Evolutionary conservation across 2,113 vertebrate genomes (phyloP), one percentile per base, ranked within the genome.

Genomic region (Smithornis capensis): DNA sequence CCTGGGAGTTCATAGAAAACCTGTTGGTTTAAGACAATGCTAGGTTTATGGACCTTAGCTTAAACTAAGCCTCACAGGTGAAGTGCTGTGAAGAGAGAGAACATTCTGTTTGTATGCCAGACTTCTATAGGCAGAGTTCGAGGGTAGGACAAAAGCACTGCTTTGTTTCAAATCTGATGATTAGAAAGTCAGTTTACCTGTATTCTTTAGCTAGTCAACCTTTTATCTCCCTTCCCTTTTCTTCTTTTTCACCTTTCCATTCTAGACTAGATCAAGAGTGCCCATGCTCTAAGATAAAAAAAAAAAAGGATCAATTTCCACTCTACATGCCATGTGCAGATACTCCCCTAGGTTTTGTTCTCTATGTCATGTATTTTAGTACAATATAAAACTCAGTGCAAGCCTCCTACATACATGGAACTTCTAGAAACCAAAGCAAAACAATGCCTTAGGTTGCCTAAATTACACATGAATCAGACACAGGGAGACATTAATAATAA

Each of bases 341-440:
- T 71, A 18, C 15, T 83, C 8, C 21, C 19, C 22, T 22, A 16
- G 27, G 27, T 6, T 69, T 60, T 56, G 15, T 60, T 77, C 24
- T 22, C 18, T 52, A 25, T 35, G 21, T 13, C 7, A 4, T 63
- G 10, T 6, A 35, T 89, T 91, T 63, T n/a, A 87, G 64, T 55
- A 55, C 28, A 75, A 19, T 40, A 53, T 44, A 47, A 8, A 75
- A 68, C 13, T 12, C 14, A 25, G n/a, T 13, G 11, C 19, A 28
- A 42, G 25, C 5, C 17, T 89, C 25, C n/a, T 78, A 5, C 0
- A 0, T 45, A 55, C 1, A 1, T 37, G 42, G 15, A 33, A 60
- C 45, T 79, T 88, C 57, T 52, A 38, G 83, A 83, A 88, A 67
- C 3, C 7, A 79, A 68, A 25, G 17, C 7, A 77, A 73, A 89